Percentiles rank a stretch among this genome's conserved stretches.
Evolutionary conservation across 2,797 vertebrate species (phyloP).

Genomic region (Heteromormyrus szaboi): DNA sequence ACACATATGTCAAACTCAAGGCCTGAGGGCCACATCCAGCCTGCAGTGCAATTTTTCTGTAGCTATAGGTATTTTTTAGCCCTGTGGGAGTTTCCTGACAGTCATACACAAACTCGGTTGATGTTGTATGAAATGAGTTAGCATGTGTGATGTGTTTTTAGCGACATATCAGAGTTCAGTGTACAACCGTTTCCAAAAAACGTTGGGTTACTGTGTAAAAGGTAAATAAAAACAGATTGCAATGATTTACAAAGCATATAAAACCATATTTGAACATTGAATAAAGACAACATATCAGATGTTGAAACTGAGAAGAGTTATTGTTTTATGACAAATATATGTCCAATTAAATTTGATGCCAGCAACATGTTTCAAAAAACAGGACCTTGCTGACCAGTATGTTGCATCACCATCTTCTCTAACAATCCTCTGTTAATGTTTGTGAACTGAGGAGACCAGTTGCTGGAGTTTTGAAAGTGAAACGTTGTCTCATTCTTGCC

Average conservation of each 20-base stretch:
- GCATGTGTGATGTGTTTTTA: neutral
- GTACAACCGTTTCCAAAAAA: neutral
- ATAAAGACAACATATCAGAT: neutral
- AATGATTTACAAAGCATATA: neutral
- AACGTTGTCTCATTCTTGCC: neutral
- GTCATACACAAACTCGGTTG: neutral
- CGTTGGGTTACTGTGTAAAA: neutral
- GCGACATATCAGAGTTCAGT: neutral
- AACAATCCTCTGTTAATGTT: neutral
- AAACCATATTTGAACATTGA: neutral
- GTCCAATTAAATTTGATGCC: neutral
- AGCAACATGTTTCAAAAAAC: neutral
- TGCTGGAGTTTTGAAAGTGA: neutral
- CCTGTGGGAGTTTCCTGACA: neutral
- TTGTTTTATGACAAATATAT: neutral
- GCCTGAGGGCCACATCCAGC: neutral
- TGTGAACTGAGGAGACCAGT: neutral
- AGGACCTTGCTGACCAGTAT: neutral
- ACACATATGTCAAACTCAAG: neutral
- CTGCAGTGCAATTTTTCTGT: neutral
- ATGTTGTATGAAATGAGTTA: neutral
- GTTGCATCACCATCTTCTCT: neutral
- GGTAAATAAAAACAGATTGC: neutral
- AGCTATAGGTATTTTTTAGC: neutral
- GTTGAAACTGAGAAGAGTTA: neutral